phyloP scores from a whole-genome alignment of 2,113 vertebrate species.

The Neolamprologus toae region DNA sequence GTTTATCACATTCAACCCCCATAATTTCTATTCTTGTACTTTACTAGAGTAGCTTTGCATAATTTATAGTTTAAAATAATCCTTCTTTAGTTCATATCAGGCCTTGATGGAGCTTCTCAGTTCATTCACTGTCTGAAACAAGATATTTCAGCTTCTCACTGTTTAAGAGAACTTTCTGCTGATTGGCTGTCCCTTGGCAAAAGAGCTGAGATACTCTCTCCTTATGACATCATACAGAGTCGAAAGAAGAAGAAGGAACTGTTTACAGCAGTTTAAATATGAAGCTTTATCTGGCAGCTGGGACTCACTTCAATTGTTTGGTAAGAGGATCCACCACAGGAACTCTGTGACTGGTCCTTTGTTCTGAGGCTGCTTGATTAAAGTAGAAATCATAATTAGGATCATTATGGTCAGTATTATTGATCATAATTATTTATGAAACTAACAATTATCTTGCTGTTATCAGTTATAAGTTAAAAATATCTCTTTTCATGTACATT shows the following conservation, averaged over 20 bases:
- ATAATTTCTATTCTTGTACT: neutral
- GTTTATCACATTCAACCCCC: neutral
- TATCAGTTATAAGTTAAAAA: neutral
- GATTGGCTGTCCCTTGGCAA: neutral
- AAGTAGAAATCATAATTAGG: neutral
- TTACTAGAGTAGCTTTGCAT: neutral
- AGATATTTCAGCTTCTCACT: neutral
- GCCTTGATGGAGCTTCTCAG: neutral
- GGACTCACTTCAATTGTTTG: neutral
- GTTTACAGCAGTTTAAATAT: neutral
- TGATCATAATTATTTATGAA: neutral
- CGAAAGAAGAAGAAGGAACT: neutral
- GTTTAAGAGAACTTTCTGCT: neutral
- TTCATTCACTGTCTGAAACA: neutral
- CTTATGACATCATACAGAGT: neutral
- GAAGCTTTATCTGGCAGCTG: neutral
- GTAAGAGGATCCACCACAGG: neutral
- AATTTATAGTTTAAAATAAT: neutral
- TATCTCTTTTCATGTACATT: neutral
- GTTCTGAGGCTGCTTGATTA: neutral
- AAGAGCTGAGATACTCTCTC: neutral
- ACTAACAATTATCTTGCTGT: neutral
- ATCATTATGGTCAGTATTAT: neutral
- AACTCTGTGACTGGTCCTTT: neutral
- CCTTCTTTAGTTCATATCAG: neutral